These are phyloP conservation scores for Andricus grossulariae DNA, from an alignment of 1,140 invertebrate species.

Conservation along the genomic window DNA sequence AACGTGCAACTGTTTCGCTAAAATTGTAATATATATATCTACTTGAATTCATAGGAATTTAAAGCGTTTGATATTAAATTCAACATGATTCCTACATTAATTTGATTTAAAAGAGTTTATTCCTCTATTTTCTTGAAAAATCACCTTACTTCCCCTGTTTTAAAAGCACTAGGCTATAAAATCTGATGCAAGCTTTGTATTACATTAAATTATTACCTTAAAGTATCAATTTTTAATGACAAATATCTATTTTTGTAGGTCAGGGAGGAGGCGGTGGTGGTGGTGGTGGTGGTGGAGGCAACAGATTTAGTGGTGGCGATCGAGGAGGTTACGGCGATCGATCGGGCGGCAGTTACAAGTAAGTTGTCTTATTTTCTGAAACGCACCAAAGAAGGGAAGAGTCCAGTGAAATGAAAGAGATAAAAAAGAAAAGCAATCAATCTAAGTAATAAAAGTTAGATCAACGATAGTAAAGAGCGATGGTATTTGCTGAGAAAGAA, in stretches of 20 bases:
- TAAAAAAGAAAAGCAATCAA: slow-evolving; percentile 42
- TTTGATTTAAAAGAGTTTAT: no score
- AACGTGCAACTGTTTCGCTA: no score
- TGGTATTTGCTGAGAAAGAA: neutral
- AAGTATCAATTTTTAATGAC: neutral
- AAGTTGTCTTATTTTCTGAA: slow-evolving; percentile 60
- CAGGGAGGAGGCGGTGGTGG: slow-evolving; percentile 61
- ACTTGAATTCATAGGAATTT: no score
- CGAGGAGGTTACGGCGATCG: slow-evolving; percentile 75
- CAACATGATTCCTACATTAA: no score
- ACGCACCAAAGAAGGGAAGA: slow-evolving; percentile 40
- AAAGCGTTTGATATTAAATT: no score
- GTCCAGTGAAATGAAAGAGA: slow-evolving; percentile 48
- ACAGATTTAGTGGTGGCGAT: slow-evolving; percentile 73
- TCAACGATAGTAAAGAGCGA: slow-evolving; percentile 4
- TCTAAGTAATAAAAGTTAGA: neutral
- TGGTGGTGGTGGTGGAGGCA: slow-evolving; percentile 64
- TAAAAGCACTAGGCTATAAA: no score
- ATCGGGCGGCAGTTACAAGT: slow-evolving; percentile 72
- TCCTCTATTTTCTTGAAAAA: no score
- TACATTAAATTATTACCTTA: no score
- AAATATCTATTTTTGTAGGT: slow-evolving; percentile 42
- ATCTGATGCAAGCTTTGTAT: no score
- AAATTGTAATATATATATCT: no score
- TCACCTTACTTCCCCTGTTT: no score